A percentile compares a stretch with the other conserved stretches of the same genome.
phyloP scores from a whole-genome alignment of 2,797 vertebrate species.

The Picus viridis region DNA sequence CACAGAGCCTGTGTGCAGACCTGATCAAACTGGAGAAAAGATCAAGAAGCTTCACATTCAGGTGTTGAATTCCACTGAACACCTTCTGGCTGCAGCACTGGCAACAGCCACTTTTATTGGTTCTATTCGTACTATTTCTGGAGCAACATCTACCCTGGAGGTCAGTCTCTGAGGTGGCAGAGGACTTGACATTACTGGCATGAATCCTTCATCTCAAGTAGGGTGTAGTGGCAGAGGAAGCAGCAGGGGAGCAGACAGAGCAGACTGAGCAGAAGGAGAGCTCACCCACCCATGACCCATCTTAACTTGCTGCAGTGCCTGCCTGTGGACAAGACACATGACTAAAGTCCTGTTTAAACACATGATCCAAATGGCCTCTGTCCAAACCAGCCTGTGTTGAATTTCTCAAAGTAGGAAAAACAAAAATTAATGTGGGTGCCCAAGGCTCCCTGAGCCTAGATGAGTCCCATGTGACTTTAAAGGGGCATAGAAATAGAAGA shows the following conservation, averaged over 20 bases:
- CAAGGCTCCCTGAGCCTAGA: background rate
- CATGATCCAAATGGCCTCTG: background rate
- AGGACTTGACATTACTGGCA: background rate
- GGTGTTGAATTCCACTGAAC: background rate
- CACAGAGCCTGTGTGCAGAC: background rate
- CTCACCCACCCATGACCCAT: background rate
- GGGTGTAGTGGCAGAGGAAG: background rate
- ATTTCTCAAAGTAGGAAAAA: background rate
- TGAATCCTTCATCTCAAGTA: background rate
- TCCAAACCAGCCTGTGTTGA: background rate
- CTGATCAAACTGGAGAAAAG: background rate
- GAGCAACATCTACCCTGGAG: background rate
- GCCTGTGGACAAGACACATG: background rate
- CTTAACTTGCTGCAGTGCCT: background rate
- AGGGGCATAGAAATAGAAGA: background rate
- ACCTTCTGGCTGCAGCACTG: background rate
- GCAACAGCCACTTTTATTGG: background rate
- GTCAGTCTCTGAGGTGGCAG: background rate
- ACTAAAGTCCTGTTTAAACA: background rate
- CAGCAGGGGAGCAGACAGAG: background rate
- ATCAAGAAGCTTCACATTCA: background rate
- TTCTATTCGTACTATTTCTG: background rate
- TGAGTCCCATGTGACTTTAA: background rate
- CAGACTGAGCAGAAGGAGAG: background rate
- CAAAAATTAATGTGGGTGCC: background rate